Evolutionary conservation across 2,888 invertebrate genomes (phyloP), one percentile per base, ranked within the genome.

Genomic region (Choreutis nemorana): DNA sequence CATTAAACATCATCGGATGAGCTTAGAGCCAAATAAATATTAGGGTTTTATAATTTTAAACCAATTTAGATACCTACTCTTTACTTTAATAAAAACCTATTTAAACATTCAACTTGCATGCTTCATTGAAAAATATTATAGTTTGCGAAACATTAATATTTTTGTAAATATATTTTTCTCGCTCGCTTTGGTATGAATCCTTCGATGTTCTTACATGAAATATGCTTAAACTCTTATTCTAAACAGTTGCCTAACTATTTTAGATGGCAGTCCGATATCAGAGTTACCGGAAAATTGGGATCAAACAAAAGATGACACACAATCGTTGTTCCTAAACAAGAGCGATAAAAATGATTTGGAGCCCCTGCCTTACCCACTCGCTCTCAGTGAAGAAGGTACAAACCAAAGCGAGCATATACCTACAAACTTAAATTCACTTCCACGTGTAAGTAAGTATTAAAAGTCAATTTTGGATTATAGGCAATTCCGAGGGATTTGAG

Each of bases 241-340:
- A 18, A 13, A 28, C n/a, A n/a, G n/a, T n/a, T n/a, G n/a, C n/a
- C n/a, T n/a, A n/a, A n/a, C n/a, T 36, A 36, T 56, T 56, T 48
- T 59, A 77, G 77, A 72, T 59, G 73, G 66, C 43, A 67, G 67
- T 43, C 55, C 70, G 39, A 66, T 72, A 40, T 71, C 65, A 44
- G 80, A 79, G 48, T 56, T 79, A 37, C 78, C 79, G 34, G 78
- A 79, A 50, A 78, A 78, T 52, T 79, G 79, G 79, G 79, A 79
- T 55, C 78, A 79, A 56, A 70, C 79, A 29, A 80, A 80, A 61
- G 79, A 79, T 40, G 77, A 79, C 51, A 72, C 67, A 21, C 77
- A 78, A 42, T 79, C 80, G 23, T 55, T 79, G 39, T 80, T 80
- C 54, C 59, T 77, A 49, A 80, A 80, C 58, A 80, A 79, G 55